Conservation (phyloP, 2,888 invertebrate species). For the Chrysolina oricalcia region DNA sequence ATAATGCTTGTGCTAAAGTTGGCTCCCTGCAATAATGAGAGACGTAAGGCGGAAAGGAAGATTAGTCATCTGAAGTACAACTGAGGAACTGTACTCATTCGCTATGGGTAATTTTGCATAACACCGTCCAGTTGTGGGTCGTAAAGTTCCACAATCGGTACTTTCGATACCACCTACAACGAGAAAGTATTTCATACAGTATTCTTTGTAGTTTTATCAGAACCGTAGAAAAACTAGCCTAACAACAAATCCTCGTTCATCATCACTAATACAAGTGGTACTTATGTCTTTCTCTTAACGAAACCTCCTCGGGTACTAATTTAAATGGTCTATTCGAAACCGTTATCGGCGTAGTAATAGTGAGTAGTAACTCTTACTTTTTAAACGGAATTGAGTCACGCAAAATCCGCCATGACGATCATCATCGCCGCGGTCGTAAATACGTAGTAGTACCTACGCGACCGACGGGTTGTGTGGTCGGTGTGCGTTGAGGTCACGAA, state of each 20-base stretch:
- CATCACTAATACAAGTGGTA: neutral
- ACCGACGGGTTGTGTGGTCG: constrained; percentile 11
- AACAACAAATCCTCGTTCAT: neutral
- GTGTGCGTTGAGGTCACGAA: constrained; percentile 43
- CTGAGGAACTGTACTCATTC: too few species aligned
- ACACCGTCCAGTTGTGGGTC: too few species aligned
- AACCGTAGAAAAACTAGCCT: neutral
- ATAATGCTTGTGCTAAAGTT: too few species aligned
- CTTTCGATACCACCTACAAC: too few species aligned
- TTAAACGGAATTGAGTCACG: constrained; percentile 25
- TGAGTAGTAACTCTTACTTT: constrained; percentile 38
- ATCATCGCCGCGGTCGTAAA: neutral
- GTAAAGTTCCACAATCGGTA: too few species aligned
- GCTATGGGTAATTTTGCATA: too few species aligned
- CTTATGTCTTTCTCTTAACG: neutral
- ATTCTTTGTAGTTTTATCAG: too few species aligned
- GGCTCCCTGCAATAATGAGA: too few species aligned
- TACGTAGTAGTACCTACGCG: constrained; percentile 33
- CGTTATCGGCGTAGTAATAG: constrained; percentile 24
- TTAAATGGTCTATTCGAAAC: constrained; percentile 28
- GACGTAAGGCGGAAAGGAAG: too few species aligned
- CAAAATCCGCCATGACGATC: constrained; percentile 18
- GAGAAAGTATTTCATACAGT: too few species aligned
- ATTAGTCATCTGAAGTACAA: too few species aligned
- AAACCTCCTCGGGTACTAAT: neutral